These are phyloP conservation scores for Muschampia plurimacula DNA, from an alignment of 2,888 invertebrate species.

Conservation along the genomic window DNA sequence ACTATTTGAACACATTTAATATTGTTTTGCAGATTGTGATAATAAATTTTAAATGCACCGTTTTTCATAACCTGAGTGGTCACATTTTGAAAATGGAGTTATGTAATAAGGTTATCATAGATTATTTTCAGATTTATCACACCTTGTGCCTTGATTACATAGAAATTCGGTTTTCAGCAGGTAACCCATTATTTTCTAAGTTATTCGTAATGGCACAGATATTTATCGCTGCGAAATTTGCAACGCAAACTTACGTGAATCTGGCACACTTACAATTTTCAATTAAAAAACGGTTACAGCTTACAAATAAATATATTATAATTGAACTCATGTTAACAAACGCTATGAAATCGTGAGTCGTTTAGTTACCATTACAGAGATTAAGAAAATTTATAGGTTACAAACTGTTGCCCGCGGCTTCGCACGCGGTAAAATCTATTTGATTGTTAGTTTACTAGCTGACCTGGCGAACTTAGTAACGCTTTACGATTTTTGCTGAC, in stretches of 20 bases:
- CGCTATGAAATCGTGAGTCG: conserved; percentile 4
- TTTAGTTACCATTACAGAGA: conserved; percentile 23
- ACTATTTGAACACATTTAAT: conserved; percentile 20
- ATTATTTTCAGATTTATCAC: conserved; percentile 54
- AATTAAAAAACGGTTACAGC: background rate
- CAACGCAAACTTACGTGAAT: background rate
- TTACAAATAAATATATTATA: background rate
- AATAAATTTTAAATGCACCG: background rate
- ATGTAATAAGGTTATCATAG: conserved; percentile 60
- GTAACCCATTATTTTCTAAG: background rate
- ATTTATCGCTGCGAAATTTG: background rate
- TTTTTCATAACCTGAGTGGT: conserved; percentile 50
- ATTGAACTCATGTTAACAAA: background rate
- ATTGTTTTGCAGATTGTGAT: background rate
- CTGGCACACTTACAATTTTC: background rate
- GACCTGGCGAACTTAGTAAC: too few relatives aligned
- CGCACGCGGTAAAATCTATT: too few relatives aligned
- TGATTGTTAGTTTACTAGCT: too few relatives aligned
- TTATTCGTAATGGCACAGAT: background rate
- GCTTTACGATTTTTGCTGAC: too few relatives aligned
- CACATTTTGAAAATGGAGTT: conserved; percentile 55
- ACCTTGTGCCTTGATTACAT: background rate
- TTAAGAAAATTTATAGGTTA: background rate
- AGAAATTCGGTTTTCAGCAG: background rate
- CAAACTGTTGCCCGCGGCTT: too few relatives aligned